A percentile compares a stretch with the other conserved stretches of the same genome.
Evolutionary conservation across 2,113 vertebrate species (phyloP).

Genomic region (Rattus rattus): DNA sequence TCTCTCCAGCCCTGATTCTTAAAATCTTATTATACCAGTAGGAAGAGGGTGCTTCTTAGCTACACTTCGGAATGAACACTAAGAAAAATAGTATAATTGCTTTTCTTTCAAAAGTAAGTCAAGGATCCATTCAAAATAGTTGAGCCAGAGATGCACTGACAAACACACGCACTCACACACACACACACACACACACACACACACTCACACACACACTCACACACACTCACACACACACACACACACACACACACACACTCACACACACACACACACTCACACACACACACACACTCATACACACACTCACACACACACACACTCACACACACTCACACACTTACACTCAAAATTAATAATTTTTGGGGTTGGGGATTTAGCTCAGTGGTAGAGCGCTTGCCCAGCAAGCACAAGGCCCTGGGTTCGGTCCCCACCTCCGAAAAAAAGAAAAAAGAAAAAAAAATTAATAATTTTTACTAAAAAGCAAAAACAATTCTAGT

Average conservation of each 20-base stretch:
- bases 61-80: constrained; percentile 37
- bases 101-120: constrained; percentile 24
- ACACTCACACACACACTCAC: background rate
- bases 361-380: too few relatives aligned
- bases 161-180: background rate
- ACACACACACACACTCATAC: too few relatives aligned
- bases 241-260: too few relatives aligned
- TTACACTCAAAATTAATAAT: too few relatives aligned
- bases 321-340: too few relatives aligned
- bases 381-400: too few relatives aligned
- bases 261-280: too few relatives aligned
- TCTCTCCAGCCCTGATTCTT: background rate
- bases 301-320: too few relatives aligned
- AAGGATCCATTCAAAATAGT: constrained; percentile 23
- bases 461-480: background rate
- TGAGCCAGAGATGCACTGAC: background rate
- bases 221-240: background rate
- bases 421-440: too few relatives aligned
- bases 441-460: too few relatives aligned
- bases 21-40: background rate
- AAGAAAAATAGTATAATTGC: constrained; percentile 42
- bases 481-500: background rate
- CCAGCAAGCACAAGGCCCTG: too few relatives aligned
- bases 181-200: background rate
- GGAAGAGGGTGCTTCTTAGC: background rate